Percentiles rank a stretch among this genome's conserved stretches.
Conservation (phyloP, 2,797 vertebrate genomes). For the Premnoplex brunnescens region DNA sequence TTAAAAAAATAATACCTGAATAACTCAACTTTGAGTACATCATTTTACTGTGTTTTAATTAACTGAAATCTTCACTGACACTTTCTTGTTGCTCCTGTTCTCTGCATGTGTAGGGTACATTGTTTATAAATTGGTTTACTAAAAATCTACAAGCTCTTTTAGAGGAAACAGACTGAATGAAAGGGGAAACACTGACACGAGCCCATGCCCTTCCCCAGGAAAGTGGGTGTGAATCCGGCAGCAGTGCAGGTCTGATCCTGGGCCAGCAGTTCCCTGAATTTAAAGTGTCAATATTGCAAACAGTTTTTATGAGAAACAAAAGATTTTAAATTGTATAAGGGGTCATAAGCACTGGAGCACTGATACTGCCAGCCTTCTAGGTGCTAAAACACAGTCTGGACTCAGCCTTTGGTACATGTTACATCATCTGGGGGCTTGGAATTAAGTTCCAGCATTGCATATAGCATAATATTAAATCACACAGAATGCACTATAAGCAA, state of each 20-base stretch:
- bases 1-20: not conserved
- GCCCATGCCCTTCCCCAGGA: not conserved
- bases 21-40: not conserved
- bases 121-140: not conserved
- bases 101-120: not conserved
- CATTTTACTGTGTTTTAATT: not conserved
- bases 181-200: not conserved
- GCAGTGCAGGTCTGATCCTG: not conserved
- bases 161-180: not conserved
- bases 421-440: slow-evolving; percentile 4
- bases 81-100: not conserved
- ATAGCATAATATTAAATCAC: slow-evolving; percentile 48
- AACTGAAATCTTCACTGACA: not conserved
- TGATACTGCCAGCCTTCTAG: not conserved
- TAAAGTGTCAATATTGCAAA: not conserved
- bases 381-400: not conserved
- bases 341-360: not conserved
- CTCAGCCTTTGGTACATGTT: not conserved
- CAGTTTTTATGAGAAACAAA: not conserved
- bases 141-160: not conserved
- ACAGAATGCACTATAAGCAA: slow-evolving; percentile 32
- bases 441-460: slow-evolving; percentile 27
- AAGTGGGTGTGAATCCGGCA: not conserved
- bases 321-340: not conserved
- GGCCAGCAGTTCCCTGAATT: not conserved